Evolutionary conservation across 1,140 invertebrate species (phyloP).

Genomic region (Lasioglossum albipes): DNA sequence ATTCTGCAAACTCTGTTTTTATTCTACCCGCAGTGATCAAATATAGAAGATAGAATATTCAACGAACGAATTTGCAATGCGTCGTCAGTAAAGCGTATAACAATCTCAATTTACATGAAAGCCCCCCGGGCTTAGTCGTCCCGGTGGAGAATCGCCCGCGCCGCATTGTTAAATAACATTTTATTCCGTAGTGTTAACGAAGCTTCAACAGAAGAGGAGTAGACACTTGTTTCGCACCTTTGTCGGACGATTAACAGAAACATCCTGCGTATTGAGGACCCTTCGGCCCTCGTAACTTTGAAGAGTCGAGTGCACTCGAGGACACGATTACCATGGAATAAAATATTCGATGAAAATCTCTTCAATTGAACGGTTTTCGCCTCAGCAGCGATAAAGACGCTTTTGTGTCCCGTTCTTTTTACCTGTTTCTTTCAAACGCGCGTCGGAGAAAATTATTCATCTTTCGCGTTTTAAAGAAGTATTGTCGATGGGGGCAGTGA

Average conservation of each 20-base stretch:
- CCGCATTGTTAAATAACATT: not conserved
- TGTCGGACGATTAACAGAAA: slow-evolving; percentile 29
- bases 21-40: not conserved
- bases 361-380: not conserved
- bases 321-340: slow-evolving; percentile 31
- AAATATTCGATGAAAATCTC: slow-evolving; percentile 33
- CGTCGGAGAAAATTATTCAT: slow-evolving; percentile 1
- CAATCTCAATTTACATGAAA: not conserved
- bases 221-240: slow-evolving; percentile 29
- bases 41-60: not conserved
- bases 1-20: no score
- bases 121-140: not conserved
- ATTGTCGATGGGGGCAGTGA: not conserved
- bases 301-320: slow-evolving; percentile 7
- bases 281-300: not conserved
- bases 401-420: not conserved
- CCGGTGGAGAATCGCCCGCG: not conserved
- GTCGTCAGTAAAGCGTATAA: not conserved
- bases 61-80: no score
- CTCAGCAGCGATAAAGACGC: not conserved
- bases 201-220: not conserved
- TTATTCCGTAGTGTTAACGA: not conserved
- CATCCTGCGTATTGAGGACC: slow-evolving; percentile 13
- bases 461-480: not conserved
- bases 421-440: no score